Evolutionary conservation across 2,797 vertebrate genomes (phyloP), one percentile per base, ranked within the genome.

Genomic region (Lepilemur septentrionalis): DNA sequence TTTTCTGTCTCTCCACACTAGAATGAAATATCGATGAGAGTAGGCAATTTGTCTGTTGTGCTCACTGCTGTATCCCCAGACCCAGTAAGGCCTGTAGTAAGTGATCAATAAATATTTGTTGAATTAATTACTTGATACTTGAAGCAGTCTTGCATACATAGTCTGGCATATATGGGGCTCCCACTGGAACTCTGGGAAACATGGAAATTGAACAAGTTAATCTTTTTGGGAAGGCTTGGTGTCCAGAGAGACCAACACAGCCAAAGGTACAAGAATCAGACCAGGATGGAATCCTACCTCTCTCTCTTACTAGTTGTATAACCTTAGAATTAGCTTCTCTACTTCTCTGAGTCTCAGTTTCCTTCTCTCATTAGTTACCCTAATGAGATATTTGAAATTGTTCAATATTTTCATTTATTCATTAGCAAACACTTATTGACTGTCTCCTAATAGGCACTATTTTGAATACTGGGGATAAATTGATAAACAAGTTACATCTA

Each of bases 371-470:
- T 93, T 67, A 69, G 32, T 89, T 83, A 85, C 43, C 65, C 2
- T 89, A 84, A 89, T 35, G 28, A 89, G 41, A 67, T 88, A 80
- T 48, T 84, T 89, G 48, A 85, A 94, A 79, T 63, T 84, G 35
- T 30, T 73, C 79, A 92, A 78, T 23, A 91, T 20, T 70, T 70
- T 46, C 67, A 59, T 57, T 89, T 46, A 23, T 93, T 78, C 41
- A 67, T 52, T 87, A 46, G 43, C 20, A 95, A 59, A 83, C 23
- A 43, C 22, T 86, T 91, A n/a, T 69, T 32, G 18, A 59, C 67
- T 48, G 11, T 73, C 50, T 93, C 50, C 67, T 38, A 20, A 78
- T 2, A 50, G 28, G 46, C 35, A 78, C 25, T 70, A 11, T 46
- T 70, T 76, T 55, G 57, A 46, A 46, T 67, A 12, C 32, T 25